Evolutionary conservation across 1,140 invertebrate species (phyloP).

Genomic region (Mamestra configurata): DNA sequence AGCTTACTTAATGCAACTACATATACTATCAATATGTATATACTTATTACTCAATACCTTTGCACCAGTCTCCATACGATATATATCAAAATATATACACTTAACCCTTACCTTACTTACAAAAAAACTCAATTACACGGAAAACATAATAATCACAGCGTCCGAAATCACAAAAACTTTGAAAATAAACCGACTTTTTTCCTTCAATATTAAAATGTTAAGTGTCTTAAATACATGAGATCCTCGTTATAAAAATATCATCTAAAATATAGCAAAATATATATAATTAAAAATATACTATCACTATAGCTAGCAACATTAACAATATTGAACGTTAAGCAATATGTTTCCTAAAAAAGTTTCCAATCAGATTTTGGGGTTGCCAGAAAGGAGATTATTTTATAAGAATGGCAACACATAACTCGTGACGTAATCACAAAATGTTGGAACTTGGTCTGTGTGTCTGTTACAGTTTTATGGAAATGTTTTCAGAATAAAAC

Average conservation of each 20-base stretch:
- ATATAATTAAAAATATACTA: constrained; percentile 75
- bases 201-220: constrained; percentile 58
- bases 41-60: constrained; percentile 56
- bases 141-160: constrained; percentile 66
- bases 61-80: constrained; percentile 75
- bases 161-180: constrained; percentile 64
- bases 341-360: constrained; percentile 76
- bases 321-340: constrained; percentile 84
- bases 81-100: constrained; percentile 69
- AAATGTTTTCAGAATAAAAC: not conserved
- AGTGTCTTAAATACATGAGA: constrained; percentile 73
- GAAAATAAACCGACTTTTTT: constrained; percentile 57
- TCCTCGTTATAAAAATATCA: constrained; percentile 77
- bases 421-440: not conserved
- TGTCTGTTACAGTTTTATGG: not conserved
- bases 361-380: constrained; percentile 58
- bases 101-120: constrained; percentile 50
- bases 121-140: constrained; percentile 48
- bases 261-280: constrained; percentile 80
- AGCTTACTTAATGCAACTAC: constrained; percentile 61
- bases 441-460: not conserved
- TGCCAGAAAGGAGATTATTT: constrained; percentile 64
- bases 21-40: constrained; percentile 50
- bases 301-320: constrained; percentile 82
- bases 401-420: constrained; percentile 40